Conservation (phyloP, 1,140 invertebrate species). For the Bombus soroeensis region DNA sequence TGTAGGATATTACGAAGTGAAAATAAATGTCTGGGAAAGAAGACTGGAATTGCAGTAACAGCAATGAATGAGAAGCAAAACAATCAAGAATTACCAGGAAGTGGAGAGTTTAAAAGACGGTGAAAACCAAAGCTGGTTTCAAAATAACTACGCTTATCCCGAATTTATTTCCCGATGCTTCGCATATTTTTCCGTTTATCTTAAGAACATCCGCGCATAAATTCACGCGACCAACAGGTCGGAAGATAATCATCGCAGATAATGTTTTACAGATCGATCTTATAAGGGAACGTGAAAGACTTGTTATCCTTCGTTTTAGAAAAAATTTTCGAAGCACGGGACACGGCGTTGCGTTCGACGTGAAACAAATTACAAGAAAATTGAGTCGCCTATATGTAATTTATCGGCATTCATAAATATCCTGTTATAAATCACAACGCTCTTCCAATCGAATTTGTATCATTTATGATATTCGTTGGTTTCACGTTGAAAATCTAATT, state of each 20-base stretch:
- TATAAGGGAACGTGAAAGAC: not conserved
- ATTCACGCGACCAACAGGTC: not conserved
- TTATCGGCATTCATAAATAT: not conserved
- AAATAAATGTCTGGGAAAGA: not conserved
- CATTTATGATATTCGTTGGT: not conserved
- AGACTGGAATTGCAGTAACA: not conserved
- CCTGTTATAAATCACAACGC: not conserved
- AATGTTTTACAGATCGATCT: conserved; percentile 6
- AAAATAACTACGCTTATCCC: not conserved
- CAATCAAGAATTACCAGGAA: not conserved
- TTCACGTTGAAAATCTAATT: not conserved
- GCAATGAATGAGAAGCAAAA: not conserved
- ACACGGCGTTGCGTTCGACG: not conserved
- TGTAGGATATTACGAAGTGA: not conserved
- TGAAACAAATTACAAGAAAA: not conserved
- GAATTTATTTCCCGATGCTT: not conserved
- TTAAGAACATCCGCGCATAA: not conserved
- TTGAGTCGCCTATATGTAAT: not conserved
- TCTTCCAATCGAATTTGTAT: not conserved
- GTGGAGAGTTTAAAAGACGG: too few relatives aligned
- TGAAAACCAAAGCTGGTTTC: not conserved
- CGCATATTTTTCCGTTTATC: not conserved
- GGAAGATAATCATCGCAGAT: not conserved
- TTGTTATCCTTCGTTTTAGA: conserved; percentile 19
- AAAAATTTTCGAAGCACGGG: not conserved